A percentile compares a stretch with the other conserved stretches of the same genome.
These are phyloP conservation scores for Chaetorhynchus papuensis DNA, from an alignment of 2,113 vertebrate species.

Conservation along the genomic window DNA sequence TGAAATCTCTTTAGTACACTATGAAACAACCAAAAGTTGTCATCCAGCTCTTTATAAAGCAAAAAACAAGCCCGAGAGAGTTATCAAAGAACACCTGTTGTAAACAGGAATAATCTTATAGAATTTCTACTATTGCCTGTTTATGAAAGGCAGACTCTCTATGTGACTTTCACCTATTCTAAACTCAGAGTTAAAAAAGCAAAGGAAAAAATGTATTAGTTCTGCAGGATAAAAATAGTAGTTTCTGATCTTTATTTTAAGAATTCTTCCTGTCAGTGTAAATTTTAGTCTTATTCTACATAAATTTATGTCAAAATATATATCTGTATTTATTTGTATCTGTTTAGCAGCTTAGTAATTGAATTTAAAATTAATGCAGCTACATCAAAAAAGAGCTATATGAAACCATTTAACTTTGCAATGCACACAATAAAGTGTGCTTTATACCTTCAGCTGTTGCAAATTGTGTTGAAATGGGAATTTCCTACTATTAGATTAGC, in stretches of 20 bases:
- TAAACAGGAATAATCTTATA: neutral
- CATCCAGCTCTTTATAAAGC: neutral
- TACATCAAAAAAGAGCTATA: neutral
- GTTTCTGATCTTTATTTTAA: neutral
- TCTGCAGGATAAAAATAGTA: neutral
- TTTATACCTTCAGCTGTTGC: neutral
- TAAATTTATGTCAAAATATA: neutral
- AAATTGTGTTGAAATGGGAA: neutral
- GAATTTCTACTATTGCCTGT: neutral
- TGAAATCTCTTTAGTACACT: neutral
- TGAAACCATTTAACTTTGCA: neutral
- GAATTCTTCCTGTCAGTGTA: neutral
- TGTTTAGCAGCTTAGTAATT: neutral
- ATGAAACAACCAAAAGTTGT: neutral
- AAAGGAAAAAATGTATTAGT: neutral
- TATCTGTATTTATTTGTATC: neutral
- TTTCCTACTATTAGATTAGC: neutral
- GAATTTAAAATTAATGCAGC: neutral
- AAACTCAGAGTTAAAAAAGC: neutral
- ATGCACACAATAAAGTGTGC: neutral
- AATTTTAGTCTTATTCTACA: neutral
- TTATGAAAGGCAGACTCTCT: neutral
- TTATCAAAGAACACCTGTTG: neutral
- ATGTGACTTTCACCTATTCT: neutral
- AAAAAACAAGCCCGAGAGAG: neutral